Base-by-base conservation (phyloP, 2,797 vertebrate species). In the Buphagus erythrorhynchus region DNA sequence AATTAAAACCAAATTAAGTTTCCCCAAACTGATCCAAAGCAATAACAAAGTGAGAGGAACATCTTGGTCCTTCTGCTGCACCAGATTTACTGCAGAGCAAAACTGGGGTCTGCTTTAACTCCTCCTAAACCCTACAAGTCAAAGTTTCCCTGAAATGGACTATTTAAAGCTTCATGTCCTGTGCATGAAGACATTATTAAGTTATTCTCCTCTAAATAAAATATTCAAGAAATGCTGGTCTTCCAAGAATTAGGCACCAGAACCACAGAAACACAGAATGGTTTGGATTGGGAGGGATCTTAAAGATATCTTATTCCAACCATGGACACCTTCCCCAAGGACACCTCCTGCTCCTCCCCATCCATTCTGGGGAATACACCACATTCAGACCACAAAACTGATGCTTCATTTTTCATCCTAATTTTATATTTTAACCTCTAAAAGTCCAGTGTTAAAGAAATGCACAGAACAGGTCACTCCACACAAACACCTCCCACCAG, bases 401-500 rank as follows among this genome's bases (percentile, higher is more conserved):
- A 69, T 4, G 6, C 19, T 54, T 18, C 4, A 14, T 40, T 66
- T 81, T 63, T 24, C 26, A 25, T 33, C 71, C n/a, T 38, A 0
- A n/a, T 72, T 65, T 59, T 18, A 25, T 19, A n/a, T 71, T 82
- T 36, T 49, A 10, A 51, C 43, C 25, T 63, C 77, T 38, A 2
- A 7, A 62, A 62, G 29, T 35, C 17, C 49, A 31, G 14, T 2
- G 16, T 17, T 11, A 54, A 62, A 33, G 2, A 57, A n/a, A 38
- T 4, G 13, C 61, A 31, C 49, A 36, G n/a, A 36, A 45, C 21
- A 61, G 18, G 38, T 14, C n/a, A 18, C 46, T n/a, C 18, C 22
- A n/a, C n/a, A 26, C 24, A 29, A 71, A 35, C 0, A n/a, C 14
- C 10, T 5, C 5, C 5, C 36, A 35, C 10, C 13, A 62, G 6